Evolutionary conservation across 2,888 invertebrate genomes (phyloP).

Genomic region (Orthosia incerta): DNA sequence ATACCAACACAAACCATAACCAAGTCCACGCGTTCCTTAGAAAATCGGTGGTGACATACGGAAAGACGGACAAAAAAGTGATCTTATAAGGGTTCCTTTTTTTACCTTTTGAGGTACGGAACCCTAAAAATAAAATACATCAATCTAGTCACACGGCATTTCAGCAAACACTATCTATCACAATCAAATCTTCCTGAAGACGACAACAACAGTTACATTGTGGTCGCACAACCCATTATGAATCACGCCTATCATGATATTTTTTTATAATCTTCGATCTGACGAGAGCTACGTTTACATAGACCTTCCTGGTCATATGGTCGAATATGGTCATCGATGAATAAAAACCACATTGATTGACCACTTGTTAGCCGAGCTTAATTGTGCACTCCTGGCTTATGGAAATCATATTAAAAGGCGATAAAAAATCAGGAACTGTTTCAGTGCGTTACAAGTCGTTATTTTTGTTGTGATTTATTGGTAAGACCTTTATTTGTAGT

Average conservation of each 20-base stretch:
- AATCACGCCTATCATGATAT: slow-evolving; percentile 19
- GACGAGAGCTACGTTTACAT: slow-evolving; percentile 38
- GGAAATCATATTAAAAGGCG: slow-evolving; percentile 42
- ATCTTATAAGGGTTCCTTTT: too few species aligned
- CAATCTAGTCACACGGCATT: background rate
- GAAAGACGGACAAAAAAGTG: too few species aligned
- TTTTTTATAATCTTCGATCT: slow-evolving; percentile 45
- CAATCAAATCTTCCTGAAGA: background rate
- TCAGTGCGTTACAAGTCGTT: slow-evolving; percentile 19
- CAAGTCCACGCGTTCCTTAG: too few species aligned
- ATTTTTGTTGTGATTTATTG: slow-evolving; percentile 40
- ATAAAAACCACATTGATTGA: slow-evolving; percentile 60
- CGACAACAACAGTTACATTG: slow-evolving; percentile 3
- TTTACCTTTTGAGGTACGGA: too few species aligned
- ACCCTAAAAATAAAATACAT: background rate
- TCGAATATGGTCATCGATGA: slow-evolving; percentile 59
- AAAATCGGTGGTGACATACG: too few species aligned
- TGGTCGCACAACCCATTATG: slow-evolving; percentile 22
- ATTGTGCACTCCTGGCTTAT: slow-evolving; percentile 54
- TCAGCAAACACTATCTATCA: background rate
- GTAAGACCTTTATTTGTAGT: background rate
- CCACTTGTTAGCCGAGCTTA: slow-evolving; percentile 51
- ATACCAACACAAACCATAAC: too few species aligned
- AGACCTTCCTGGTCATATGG: slow-evolving; percentile 58
- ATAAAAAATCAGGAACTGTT: slow-evolving; percentile 58